Base-by-base conservation (phyloP, 2,113 vertebrate species). In the Falcunculus frontatus region DNA sequence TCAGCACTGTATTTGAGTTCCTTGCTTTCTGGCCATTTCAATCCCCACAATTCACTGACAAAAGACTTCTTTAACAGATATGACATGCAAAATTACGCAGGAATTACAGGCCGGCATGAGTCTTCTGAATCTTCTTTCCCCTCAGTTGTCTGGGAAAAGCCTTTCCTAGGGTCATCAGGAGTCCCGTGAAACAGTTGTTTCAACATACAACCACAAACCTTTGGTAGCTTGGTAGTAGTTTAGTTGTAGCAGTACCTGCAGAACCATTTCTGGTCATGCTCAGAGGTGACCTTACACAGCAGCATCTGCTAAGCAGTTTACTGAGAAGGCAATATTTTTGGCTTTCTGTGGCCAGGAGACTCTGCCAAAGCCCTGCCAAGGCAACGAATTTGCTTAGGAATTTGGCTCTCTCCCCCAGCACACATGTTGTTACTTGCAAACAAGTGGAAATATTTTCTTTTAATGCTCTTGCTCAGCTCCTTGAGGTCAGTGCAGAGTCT, bases 371-470 rank as follows among this genome's bases (percentile, higher is more conserved):
- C 53, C 12, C 41, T 79, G 75, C 81, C 78, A 95, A 85, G 46
- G 60, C 90, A 97, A 86, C 67, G 69, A 59, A 95, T 91, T 92
- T 91, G 29, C 35, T 94, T 53, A 53, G 64, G 53, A 96, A 90
- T 78, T 96, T 94, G 95, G 81, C 42, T 95, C 11, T 37, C 20
- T 75, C 26, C 62, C 16, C 6, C 14, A 81, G 70, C 64, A 90
- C 90, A 93, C 50, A 78, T 78, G 93, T 93, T 92, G 52, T 85
- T 91, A 46, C 44, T 94, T 95, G 79, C n/a, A 49, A 92, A 72
- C 55, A 92, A 95, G 90, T 95, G 76, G 76, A 86, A 93, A 90
- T 0, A 2, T 83, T 92, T 87, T 41, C 27, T 82, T 90, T 83
- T 74, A 76, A 67, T 91, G 86, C 63, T 87, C 49, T 91, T 2